phyloP scores from a whole-genome alignment of 2,797 vertebrate species.

The Thalassophryne amazonica region DNA sequence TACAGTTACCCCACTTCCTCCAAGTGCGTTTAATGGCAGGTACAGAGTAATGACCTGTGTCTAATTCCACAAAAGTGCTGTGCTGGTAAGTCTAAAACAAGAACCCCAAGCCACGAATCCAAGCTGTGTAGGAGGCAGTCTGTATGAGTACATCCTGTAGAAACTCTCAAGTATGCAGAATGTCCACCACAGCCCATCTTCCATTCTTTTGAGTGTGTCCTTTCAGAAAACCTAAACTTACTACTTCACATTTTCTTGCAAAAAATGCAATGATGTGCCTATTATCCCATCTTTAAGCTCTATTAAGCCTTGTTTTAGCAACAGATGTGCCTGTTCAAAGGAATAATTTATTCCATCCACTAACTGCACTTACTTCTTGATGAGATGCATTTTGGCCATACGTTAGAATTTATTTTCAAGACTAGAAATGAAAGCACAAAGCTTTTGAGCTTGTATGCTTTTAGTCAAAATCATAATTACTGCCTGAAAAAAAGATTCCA shows the following conservation, averaged over 20 bases:
- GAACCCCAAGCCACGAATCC: conserved; percentile 17
- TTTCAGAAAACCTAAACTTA: too few species aligned
- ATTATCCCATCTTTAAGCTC: too few species aligned
- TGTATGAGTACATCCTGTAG: background rate
- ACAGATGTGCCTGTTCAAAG: too few species aligned
- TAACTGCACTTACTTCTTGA: too few species aligned
- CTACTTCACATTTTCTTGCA: too few species aligned
- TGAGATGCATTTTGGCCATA: background rate
- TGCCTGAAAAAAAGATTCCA: too few species aligned
- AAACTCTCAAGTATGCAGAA: conserved; percentile 9
- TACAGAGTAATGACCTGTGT: background rate
- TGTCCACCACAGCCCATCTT: background rate
- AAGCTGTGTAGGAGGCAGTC: conserved; percentile 19
- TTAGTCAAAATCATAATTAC: too few species aligned
- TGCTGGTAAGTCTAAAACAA: conserved; percentile 24
- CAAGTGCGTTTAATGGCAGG: background rate
- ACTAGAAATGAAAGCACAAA: background rate
- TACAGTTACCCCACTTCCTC: background rate
- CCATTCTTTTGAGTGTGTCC: background rate
- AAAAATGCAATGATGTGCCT: too few species aligned
- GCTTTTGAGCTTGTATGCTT: too few species aligned
- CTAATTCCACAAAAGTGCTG: background rate
- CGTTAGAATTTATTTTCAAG: background rate
- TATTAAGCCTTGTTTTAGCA: too few species aligned
- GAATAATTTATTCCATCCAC: too few species aligned